These are phyloP conservation scores for Hypomesus transpacificus DNA, from an alignment of 2,113 vertebrate species.

Conservation along the genomic window DNA sequence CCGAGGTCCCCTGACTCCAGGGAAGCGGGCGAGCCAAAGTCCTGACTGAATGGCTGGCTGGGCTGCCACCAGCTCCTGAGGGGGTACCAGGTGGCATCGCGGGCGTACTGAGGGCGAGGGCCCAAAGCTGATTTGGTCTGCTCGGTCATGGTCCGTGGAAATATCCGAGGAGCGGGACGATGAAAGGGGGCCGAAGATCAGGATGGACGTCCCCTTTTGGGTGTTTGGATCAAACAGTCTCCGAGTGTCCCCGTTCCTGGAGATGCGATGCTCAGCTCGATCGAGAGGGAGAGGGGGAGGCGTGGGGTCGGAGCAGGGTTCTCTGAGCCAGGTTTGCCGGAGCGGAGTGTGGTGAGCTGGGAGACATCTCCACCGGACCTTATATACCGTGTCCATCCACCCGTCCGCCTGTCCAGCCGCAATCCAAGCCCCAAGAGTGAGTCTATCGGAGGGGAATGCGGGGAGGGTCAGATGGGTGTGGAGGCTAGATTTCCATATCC, in stretches of 20 bases:
- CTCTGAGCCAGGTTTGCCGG: not conserved
- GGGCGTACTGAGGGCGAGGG: slow-evolving; percentile 27
- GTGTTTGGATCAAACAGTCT: not conserved
- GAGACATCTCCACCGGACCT: slow-evolving; percentile 38
- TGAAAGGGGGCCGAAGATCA: not conserved
- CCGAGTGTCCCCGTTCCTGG: not conserved
- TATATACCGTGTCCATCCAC: slow-evolving; percentile 56
- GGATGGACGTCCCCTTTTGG: not conserved
- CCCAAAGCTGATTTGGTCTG: slow-evolving; percentile 24
- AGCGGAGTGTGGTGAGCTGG: slow-evolving; percentile 24
- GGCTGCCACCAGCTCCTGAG: slow-evolving; percentile 53
- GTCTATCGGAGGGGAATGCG: slow-evolving; percentile 53
- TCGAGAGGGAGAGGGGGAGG: not conserved
- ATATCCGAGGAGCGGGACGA: not conserved
- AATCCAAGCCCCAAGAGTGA: slow-evolving; percentile 54
- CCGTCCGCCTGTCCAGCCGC: slow-evolving; percentile 49
- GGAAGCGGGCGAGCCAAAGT: slow-evolving; percentile 57
- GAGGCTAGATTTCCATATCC: slow-evolving; percentile 27
- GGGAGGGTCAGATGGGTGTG: slow-evolving; percentile 57
- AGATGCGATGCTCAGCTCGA: not conserved
- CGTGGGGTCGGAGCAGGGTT: no score
- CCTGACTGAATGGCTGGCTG: slow-evolving; percentile 51
- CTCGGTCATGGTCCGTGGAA: slow-evolving; percentile 46
- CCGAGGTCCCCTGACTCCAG: slow-evolving; percentile 47
- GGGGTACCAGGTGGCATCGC: slow-evolving; percentile 41